Evolutionary conservation across 2,888 invertebrate genomes (phyloP).

Genomic region (Agrotis ipsilon): DNA sequence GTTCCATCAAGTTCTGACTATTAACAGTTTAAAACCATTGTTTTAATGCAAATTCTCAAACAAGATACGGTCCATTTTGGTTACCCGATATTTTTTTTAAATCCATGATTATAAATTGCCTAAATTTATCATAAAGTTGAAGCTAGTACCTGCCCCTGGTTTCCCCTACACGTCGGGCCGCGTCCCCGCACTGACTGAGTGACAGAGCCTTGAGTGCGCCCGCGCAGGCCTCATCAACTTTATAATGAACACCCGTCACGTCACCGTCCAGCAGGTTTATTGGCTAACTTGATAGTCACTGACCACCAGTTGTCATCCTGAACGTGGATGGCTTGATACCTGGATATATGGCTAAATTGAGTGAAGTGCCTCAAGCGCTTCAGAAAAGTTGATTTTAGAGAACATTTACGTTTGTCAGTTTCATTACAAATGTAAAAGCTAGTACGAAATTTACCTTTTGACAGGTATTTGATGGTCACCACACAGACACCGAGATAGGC

Average conservation of each 20-base stretch:
- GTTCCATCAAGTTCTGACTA: background rate
- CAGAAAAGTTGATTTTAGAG: no score
- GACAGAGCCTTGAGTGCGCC: background rate
- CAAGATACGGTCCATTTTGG: background rate
- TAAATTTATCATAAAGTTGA: background rate
- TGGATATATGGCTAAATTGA: no score
- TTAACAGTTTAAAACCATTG: background rate
- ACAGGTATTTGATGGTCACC: no score
- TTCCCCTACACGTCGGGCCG: constrained; percentile 25
- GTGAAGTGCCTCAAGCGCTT: no score
- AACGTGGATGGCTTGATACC: no score
- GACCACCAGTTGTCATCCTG: no score
- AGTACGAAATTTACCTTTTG: no score
- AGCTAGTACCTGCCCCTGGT: constrained; percentile 28
- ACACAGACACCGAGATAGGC: no score
- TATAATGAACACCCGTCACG: constrained; percentile 48
- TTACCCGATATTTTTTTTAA: background rate
- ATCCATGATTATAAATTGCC: background rate
- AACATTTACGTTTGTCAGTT: no score
- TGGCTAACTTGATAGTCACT: no score
- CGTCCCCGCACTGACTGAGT: constrained; percentile 43
- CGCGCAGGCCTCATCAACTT: constrained; percentile 46
- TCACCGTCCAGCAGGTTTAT: no score
- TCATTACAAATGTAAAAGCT: no score
- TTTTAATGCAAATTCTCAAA: background rate